These are phyloP conservation scores for Anas flavirostris DNA, from an alignment of 2,797 vertebrate species.

Conservation along the genomic window DNA sequence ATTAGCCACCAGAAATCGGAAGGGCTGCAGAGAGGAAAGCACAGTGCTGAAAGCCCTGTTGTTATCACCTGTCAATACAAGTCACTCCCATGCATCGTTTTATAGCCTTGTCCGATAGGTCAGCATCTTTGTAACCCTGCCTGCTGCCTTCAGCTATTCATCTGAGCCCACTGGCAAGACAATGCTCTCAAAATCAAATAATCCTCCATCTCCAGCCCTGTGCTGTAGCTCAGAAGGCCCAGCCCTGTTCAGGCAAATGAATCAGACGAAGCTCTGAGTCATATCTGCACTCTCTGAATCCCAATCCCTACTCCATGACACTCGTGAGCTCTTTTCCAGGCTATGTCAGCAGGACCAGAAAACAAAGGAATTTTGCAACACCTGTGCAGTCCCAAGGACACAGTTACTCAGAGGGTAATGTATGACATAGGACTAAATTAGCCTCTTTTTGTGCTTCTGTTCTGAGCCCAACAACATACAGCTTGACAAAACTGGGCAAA, in stretches of 20 bases:
- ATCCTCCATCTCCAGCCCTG: background rate
- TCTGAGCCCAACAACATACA: background rate
- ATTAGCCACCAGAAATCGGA: conserved; percentile 11
- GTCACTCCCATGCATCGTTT: background rate
- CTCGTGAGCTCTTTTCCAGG: background rate
- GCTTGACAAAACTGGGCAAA: background rate
- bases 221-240: background rate
- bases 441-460: background rate
- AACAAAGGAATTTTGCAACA: background rate
- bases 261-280: conserved; percentile 13
- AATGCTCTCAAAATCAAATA: background rate
- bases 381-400: background rate
- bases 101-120: background rate
- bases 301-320: background rate
- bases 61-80: background rate
- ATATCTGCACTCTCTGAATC: background rate
- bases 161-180: background rate
- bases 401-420: background rate
- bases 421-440: background rate
- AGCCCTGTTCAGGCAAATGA: background rate
- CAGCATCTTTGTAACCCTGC: background rate
- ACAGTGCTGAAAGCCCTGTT: background rate
- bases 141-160: conserved; percentile 17
- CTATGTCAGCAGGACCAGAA: background rate
- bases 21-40: conserved; percentile 1